These are phyloP conservation scores for Rhynchotus rufescens DNA, from an alignment of 2,797 vertebrate genomes.

Conservation along the genomic window DNA sequence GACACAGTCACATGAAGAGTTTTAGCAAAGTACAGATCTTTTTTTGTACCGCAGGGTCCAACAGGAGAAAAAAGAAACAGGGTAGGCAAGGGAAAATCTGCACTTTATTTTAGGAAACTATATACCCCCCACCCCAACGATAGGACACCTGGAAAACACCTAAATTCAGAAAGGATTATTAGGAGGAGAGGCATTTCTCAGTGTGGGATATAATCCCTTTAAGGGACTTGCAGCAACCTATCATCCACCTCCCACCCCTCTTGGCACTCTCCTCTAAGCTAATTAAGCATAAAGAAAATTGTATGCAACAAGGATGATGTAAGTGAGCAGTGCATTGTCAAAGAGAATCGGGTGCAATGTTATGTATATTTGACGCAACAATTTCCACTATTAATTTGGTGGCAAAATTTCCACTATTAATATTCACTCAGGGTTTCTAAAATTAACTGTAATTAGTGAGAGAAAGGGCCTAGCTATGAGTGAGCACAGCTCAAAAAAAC, in stretches of 20 bases:
- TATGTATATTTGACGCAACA: conserved; percentile 48
- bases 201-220: not conserved
- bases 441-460: conserved; percentile 66
- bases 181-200: not conserved
- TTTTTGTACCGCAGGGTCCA: not conserved
- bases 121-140: not conserved
- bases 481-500: conserved; percentile 55
- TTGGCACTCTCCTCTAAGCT: conserved; percentile 5
- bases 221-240: not conserved
- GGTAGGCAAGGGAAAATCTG: not conserved
- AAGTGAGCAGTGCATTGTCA: conserved; percentile 22
- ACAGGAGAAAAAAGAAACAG: not conserved
- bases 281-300: conserved; percentile 42
- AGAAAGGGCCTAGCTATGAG: conserved; percentile 27
- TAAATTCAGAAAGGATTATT: not conserved
- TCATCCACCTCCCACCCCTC: not conserved
- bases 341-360: conserved; percentile 11
- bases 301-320: conserved; percentile 42
- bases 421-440: conserved; percentile 59
- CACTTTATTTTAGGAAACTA: not conserved
- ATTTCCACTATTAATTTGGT: conserved; percentile 14
- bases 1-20: not conserved
- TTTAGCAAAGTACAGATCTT: not conserved
- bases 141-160: not conserved
- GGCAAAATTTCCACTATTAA: conserved; percentile 53